Conservation (phyloP, 2,888 invertebrate species). For the Xestobium rufovillosum region DNA sequence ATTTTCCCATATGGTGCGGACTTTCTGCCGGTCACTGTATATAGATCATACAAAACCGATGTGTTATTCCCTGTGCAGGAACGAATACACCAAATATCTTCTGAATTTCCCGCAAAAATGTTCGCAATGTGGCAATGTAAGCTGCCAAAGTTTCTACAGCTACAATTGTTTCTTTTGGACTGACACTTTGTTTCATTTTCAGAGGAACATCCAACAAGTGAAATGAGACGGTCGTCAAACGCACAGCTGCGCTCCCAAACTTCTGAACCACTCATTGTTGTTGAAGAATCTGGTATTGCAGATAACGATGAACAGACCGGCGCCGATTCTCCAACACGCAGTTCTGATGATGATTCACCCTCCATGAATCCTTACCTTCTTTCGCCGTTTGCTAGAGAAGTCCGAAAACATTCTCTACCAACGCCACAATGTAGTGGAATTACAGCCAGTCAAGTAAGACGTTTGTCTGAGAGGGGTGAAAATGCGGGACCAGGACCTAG, state of each 20-base stretch:
- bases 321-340: constrained; percentile 52
- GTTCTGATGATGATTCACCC: constrained; percentile 69
- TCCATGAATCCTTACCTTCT: constrained; percentile 66
- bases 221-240: constrained; percentile 60
- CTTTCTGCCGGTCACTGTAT: too few relatives aligned
- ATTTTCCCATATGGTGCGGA: too few relatives aligned
- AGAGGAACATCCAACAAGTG: too few relatives aligned
- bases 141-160: too few relatives aligned
- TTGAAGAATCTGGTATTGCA: constrained; percentile 69
- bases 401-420: constrained; percentile 75
- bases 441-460: constrained; percentile 78
- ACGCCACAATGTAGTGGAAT: constrained; percentile 81
- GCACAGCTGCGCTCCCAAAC: constrained; percentile 48
- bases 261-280: constrained; percentile 71
- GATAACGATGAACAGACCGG: constrained; percentile 37
- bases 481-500: constrained; percentile 63
- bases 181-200: too few relatives aligned
- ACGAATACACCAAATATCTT: too few relatives aligned
- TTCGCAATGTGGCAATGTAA: too few relatives aligned
- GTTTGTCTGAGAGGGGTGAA: constrained; percentile 73
- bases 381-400: constrained; percentile 67
- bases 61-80: too few relatives aligned
- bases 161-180: too few relatives aligned
- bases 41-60: too few relatives aligned
- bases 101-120: too few relatives aligned